Evolutionary conservation across 2,888 invertebrate species (phyloP), one percentile per base, ranked within the genome.

Genomic region (Aphidoletes aphidimyza): DNA sequence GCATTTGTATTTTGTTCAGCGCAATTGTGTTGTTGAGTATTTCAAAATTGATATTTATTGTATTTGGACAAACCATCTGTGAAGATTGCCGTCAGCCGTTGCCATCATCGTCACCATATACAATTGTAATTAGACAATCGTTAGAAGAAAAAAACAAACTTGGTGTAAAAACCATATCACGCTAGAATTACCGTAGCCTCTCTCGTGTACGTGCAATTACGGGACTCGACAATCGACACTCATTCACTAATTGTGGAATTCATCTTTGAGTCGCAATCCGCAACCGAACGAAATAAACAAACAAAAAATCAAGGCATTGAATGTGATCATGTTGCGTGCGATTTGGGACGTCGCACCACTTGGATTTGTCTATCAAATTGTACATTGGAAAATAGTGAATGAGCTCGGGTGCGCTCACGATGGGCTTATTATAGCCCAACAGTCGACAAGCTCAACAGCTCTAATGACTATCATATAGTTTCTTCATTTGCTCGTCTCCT

Each of bases 111-210:
- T n/a, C n/a, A n/a, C 54, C 54, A 54, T 5, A 54, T 81, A 81
- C 81, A 81, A 37, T 81, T 81, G 81, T 81, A 81, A 81, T 81
- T 81, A 81, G 81, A 81, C 81, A 81, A 81, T 81, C 81, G 37
- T 37, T 81, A 81, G 81, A 81, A 81, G 37, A 81, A n/a, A n/a
- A n/a, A n/a, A n/a, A n/a, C n/a, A n/a, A n/a, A n/a, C n/a, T n/a
- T 37, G 22, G 81, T 37, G 81, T 81, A 37, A 81, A 81, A 81
- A 81, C 37, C 36, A 81, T 81, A 81, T 37, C 81, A 81, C 81
- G 81, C n/a, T 81, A 81, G 81, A 81, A 81, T 81, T 81, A 81
- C 81, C 81, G 17, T 81, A 81, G 81, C 81, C 81, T 81, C 49
- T n/a, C n/a, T n/a, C 81, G 37, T 81, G 81, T n/a, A 37, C 37